Base-by-base conservation (phyloP, 1,140 invertebrate genomes). In the Diabrotica undecimpunctata region DNA sequence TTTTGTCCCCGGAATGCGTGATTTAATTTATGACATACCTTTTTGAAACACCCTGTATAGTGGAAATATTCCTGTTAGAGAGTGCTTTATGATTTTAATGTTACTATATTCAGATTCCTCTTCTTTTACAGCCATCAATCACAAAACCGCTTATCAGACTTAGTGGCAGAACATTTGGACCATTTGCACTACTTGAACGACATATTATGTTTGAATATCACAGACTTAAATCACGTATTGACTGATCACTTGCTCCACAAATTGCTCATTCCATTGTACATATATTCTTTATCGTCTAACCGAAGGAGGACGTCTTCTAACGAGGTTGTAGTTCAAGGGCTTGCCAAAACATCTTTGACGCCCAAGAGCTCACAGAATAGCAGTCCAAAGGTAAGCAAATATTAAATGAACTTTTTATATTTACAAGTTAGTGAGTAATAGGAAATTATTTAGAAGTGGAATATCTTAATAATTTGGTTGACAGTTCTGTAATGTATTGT, bases 171-270 rank as follows among this genome's bases (percentile, higher is more conserved):
- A 82, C 96, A 99, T 80, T 82, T 99, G 52, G 97, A 99, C 80
- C 95, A 99, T 80, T 82, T 99, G 10, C 97, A 99, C 81, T 99
- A 99, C 79, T 82, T 99, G 25, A 99, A 98, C 76, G 97, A 99
- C 72, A 98, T 99, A 77, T 83, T 98, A 13, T 90, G 90, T 75
- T 85, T 98, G 13, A 90, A 95, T 76, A 97, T 98, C 72, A 88
- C 91, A 41, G 91, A 95, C 73, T 83, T 99, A 54, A 99, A 99
- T 81, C 90, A 94, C 72, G 94, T 99, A 36, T 81, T 99, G n/a
- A 93, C 94, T 0, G 94, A 98, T 77, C 95, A 98, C 81, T 82
- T 99, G 35, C 81, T 99, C 35, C 92, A 98, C 77, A 91, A 96
- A 78, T 82, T 99, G 2, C 84, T 99, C 37, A 90, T 98, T 66